Conservation (phyloP, 1,140 invertebrate species). For the Stegodyphus mimosarum region DNA sequence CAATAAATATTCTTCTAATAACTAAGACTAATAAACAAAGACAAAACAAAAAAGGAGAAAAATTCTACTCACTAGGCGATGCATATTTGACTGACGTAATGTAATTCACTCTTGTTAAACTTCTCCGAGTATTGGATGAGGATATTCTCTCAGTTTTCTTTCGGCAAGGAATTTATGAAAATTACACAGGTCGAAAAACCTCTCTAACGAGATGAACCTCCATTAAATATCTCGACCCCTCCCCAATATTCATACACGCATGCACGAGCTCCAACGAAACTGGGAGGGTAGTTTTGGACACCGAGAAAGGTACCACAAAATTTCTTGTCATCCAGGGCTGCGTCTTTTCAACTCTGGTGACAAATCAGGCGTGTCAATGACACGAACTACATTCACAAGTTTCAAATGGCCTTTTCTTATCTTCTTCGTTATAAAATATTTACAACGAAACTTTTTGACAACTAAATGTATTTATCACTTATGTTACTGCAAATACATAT, state of each 20-base stretch:
- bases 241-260: conserved; percentile 26
- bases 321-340: conserved; percentile 19
- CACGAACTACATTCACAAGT: neutral
- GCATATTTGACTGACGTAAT: neutral
- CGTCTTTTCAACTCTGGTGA: neutral
- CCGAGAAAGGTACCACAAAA: conserved; percentile 19
- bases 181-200: conserved; percentile 41
- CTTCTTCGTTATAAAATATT: neutral
- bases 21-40: no score
- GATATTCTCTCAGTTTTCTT: neutral
- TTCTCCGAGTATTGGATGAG: neutral
- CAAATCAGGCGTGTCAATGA: neutral
- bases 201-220: conserved; percentile 36
- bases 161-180: conserved; percentile 41
- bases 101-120: neutral
- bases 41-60: neutral
- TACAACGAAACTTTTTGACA: neutral
- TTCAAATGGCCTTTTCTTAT: neutral
- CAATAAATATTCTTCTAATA: neutral
- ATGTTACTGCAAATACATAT: neutral
- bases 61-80: neutral
- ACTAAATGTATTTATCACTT: neutral
- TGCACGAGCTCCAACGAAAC: conserved; percentile 27
- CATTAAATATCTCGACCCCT: conserved; percentile 40
- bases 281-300: conserved; percentile 6